These are phyloP conservation scores for Cyprinodon diabolis DNA, from an alignment of 2,797 vertebrate species.

Conservation along the genomic window DNA sequence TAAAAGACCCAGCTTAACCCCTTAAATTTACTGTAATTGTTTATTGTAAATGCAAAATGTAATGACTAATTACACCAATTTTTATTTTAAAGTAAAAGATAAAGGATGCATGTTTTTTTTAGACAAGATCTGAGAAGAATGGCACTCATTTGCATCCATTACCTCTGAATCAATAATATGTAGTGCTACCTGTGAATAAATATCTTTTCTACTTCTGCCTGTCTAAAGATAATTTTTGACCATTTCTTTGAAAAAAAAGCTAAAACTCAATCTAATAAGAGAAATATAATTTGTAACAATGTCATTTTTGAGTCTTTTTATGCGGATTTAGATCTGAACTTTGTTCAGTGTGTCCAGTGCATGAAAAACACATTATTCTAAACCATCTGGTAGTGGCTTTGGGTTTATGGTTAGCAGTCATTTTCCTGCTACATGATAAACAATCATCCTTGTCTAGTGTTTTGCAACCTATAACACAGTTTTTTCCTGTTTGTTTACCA, in stretches of 20 bases:
- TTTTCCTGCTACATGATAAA: neutral
- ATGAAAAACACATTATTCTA: neutral
- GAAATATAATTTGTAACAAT: neutral
- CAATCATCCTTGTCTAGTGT: neutral
- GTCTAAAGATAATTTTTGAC: neutral
- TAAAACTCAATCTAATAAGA: neutral
- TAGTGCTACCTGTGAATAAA: neutral
- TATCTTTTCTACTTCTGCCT: neutral
- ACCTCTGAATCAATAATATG: neutral
- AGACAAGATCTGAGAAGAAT: neutral
- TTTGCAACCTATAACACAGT: neutral
- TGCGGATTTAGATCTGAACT: neutral
- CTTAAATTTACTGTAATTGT: neutral
- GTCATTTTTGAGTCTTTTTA: neutral
- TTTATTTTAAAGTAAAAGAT: neutral
- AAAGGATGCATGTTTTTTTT: neutral
- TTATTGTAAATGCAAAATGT: neutral
- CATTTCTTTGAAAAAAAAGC: neutral
- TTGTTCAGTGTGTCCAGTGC: neutral
- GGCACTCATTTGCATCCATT: neutral
- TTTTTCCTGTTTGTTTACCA: neutral
- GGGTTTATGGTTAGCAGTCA: neutral
- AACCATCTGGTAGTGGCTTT: neutral
- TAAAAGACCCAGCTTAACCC: neutral
- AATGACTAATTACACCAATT: neutral